These are phyloP conservation scores for Junco hyemalis DNA, from an alignment of 2,113 vertebrate genomes.

Conservation along the genomic window DNA sequence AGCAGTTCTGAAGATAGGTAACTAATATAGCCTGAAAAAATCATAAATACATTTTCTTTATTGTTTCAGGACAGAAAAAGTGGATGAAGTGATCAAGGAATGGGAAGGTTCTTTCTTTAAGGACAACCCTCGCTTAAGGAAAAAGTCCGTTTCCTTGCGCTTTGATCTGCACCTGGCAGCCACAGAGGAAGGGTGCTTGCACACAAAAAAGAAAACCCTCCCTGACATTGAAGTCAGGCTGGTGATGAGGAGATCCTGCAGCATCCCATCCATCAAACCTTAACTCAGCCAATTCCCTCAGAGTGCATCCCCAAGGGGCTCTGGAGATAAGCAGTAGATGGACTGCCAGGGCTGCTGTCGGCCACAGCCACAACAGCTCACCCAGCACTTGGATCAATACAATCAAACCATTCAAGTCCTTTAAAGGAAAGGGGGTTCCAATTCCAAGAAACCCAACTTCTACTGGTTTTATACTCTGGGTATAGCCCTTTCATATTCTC, in stretches of 20 bases:
- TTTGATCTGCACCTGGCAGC: slow-evolving; percentile 94
- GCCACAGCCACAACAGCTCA: neutral
- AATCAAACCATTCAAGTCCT: neutral
- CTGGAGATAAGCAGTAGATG: neutral
- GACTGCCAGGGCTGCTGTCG: neutral
- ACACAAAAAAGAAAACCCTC: slow-evolving; percentile 81
- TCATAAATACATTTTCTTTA: slow-evolving; percentile 22
- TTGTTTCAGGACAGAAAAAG: slow-evolving; percentile 90
- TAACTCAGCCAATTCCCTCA: slow-evolving; percentile 40
- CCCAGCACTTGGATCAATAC: neutral
- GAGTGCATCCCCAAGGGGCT: neutral
- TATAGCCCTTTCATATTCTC: slow-evolving; percentile 37
- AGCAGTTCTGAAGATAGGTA: neutral
- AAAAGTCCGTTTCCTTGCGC: slow-evolving; percentile 95
- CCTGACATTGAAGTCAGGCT: slow-evolving; percentile 93
- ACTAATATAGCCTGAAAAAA: neutral
- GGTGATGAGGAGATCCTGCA: slow-evolving; percentile 93
- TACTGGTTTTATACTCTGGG: slow-evolving; percentile 33
- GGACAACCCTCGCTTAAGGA: slow-evolving; percentile 93
- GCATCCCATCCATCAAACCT: slow-evolving; percentile 89
- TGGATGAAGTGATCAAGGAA: slow-evolving; percentile 94
- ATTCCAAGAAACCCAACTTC: neutral
- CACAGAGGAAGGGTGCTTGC: slow-evolving; percentile 82
- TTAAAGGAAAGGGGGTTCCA: neutral
- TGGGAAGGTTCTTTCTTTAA: slow-evolving; percentile 99